Base-by-base conservation (phyloP, 2,888 invertebrate genomes). In the Eucriotettix oculatus region DNA sequence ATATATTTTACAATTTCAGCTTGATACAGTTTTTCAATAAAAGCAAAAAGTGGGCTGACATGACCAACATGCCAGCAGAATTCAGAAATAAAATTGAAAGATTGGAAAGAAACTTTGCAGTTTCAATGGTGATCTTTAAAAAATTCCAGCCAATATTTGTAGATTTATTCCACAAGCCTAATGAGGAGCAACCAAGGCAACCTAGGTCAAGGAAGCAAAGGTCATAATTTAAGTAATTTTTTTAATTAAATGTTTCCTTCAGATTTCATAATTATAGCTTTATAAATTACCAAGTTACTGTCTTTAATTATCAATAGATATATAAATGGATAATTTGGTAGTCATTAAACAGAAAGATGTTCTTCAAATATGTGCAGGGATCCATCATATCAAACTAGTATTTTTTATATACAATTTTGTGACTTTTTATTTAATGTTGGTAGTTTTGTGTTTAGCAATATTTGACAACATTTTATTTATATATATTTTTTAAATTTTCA, bases 11-110 rank as follows among this genome's bases (percentile, higher is more conserved):
- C 52, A 52, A 48, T 43, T 79, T 63, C 76, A 94, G 94, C 70
- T 79, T 97, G 63, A 87, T 90, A 63, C 90, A 96, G 69, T 98
- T 98, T 75, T 95, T 97, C 71, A 84, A 83, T 65, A 96, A 96
- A 77, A 93, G 95, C 69, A 88, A 90, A 71, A 87, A 87, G 70
- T 99, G 97, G 97, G 85, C 89, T 63, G 92, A 94, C 68, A 95
- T 98, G 93, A 87, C 92, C 1, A 85, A 86, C 65, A 81, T 94
- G 74, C 83, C 92, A 0, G 83, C 84, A 66, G 87, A 89, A 61
- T 91, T 95, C 71, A 79, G 86, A 62, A 81, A 83, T 56, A 89
- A 89, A 73, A 87, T 97, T 61, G 86, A 89, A 63, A 81, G 85
- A 63, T 74, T 97, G 61, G 90, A 97, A 69, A 81, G 87, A 60